Conservation (phyloP, 2,797 vertebrate species). For the Myiothlypis coronata region DNA sequence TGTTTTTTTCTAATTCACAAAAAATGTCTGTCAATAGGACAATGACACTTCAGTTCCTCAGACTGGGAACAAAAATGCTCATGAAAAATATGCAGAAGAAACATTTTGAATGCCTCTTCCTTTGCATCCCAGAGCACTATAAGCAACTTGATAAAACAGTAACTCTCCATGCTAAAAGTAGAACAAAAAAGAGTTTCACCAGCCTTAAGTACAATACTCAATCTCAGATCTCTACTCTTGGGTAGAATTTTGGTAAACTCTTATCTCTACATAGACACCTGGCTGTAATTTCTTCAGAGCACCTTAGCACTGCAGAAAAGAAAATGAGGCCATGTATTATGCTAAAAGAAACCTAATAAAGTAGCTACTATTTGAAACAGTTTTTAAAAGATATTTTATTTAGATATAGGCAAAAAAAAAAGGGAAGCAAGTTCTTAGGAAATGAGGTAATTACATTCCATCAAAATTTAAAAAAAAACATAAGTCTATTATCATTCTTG, state of each 20-base stretch:
- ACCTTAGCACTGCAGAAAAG: background rate
- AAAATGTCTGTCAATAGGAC: background rate
- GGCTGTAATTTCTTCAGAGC: background rate
- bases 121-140: background rate
- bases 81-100: background rate
- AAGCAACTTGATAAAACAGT: background rate
- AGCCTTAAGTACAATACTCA: background rate
- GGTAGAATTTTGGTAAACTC: background rate
- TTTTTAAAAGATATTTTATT: background rate
- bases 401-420: background rate
- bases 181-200: background rate
- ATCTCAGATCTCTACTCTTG: background rate
- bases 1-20: background rate
- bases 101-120: background rate
- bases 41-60: background rate
- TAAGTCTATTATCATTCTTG: background rate
- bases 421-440: background rate
- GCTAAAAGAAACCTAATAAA: background rate
- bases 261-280: background rate
- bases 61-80: background rate
- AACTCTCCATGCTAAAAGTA: background rate
- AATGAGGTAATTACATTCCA: background rate
- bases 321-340: background rate
- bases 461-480: background rate
- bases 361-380: background rate